Evolutionary conservation across 1,140 invertebrate genomes (phyloP), one percentile per base, ranked within the genome.

Genomic region (Nylanderia fulva): DNA sequence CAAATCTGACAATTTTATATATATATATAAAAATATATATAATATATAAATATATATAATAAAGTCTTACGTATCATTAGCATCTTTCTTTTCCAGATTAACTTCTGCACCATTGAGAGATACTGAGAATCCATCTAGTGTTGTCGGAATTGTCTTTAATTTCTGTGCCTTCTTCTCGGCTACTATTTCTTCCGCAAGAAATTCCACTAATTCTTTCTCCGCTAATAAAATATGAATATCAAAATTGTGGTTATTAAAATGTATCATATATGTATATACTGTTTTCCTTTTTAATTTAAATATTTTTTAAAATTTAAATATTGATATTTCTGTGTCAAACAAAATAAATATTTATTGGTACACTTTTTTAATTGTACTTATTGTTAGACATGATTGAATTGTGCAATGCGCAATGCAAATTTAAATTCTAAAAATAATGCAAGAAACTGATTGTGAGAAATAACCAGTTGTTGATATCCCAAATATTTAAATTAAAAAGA

Each of bases 131-230:
- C 97, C 98, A 27, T 97, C 97, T 29, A 99, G 86, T 90, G 97
- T 96, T n/a, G 96, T 95, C 5, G 97, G 97, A 88, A 98, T 95
- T 0, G 96, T 96, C 92, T 97, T 97, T 2, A 96, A 91, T 93
- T 98, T 98, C 87, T 97, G 96, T 9, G 97, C 96, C 93, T 98
- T 98, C 85, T 97, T 97, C 93, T 99, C 98, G 0, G 97, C 97
- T 69, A 97, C 95, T 84, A 99, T 98, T 95, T 99, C 98, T 93
- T 99, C 98, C 5, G 96, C 96, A 0, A 99, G 93, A 92, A 98
- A 99, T 92, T 98, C 97, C 0, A 98, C 96, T 45, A 99, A 94
- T 92, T 98, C 98, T 87, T 97, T 96, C 93, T 98, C 98, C 90
- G 97, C 98, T 98, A 85, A 63, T 93, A 92, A 91, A n/a, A n/a